Conservation (phyloP, 1,140 invertebrate genomes). For the Penaeus indicus region DNA sequence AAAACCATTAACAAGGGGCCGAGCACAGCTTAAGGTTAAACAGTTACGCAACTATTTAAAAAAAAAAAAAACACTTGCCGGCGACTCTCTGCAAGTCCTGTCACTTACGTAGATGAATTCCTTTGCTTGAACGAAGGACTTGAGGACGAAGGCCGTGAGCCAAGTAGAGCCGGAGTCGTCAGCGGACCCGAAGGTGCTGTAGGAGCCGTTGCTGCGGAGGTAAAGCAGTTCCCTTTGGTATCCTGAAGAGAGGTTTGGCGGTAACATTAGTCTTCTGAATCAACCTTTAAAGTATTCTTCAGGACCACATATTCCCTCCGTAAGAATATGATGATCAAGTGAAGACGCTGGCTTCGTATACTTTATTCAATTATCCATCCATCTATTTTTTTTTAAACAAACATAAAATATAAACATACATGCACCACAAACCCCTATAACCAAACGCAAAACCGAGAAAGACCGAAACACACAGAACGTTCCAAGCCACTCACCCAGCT, state of each 20-base stretch:
- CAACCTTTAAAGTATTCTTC: too few relatives aligned
- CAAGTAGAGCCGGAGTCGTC: conserved; percentile 81
- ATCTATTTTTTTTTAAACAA: background rate
- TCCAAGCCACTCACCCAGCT: conserved; percentile 86
- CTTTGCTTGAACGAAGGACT: conserved; percentile 79
- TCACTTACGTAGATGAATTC: conserved; percentile 75
- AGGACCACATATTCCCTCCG: too few relatives aligned
- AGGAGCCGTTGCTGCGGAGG: conserved; percentile 81
- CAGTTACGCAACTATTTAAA: too few relatives aligned
- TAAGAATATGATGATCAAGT: too few relatives aligned
- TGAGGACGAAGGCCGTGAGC: conserved; percentile 85
- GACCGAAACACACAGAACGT: too few relatives aligned
- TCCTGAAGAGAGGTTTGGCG: conserved; percentile 70
- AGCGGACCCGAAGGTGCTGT: conserved; percentile 81
- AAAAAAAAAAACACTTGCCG: too few relatives aligned
- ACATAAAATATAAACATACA: background rate
- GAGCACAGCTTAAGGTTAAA: too few relatives aligned
- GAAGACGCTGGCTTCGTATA: background rate
- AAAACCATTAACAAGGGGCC: background rate
- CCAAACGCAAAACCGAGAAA: too few relatives aligned
- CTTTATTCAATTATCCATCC: background rate
- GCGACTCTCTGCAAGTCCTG: too few relatives aligned
- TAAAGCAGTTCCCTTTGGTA: conserved; percentile 82
- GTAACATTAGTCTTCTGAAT: too few relatives aligned
- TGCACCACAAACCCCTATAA: too few relatives aligned